Percentiles rank a stretch among this genome's conserved stretches.
phyloP scores from a whole-genome alignment of 2,113 vertebrate species.

The Columbina picui region DNA sequence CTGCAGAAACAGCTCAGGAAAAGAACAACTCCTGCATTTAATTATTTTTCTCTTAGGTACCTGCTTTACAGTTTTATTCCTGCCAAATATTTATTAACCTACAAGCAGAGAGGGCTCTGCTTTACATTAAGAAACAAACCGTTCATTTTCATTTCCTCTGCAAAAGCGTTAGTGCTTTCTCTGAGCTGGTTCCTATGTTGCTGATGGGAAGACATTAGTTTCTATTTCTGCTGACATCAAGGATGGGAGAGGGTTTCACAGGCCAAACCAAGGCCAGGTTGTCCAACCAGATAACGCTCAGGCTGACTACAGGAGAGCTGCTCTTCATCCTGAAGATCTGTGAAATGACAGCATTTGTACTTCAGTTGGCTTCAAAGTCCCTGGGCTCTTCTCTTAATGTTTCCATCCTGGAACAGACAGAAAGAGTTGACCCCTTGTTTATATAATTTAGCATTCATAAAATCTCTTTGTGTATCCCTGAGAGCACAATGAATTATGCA shows the following conservation, averaged over 20 bases:
- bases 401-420: conserved; percentile 35
- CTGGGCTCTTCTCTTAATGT: neutral
- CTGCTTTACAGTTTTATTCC: neutral
- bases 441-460: neutral
- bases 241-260: neutral
- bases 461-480: neutral
- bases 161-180: neutral
- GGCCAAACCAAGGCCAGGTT: neutral
- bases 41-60: neutral
- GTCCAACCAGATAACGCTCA: neutral
- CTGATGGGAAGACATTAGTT: fast-evolving
- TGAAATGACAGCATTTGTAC: neutral
- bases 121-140: neutral
- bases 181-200: fast-evolving
- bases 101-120: neutral
- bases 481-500: neutral
- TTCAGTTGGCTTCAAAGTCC: neutral
- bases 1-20: neutral
- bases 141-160: neutral
- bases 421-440: neutral
- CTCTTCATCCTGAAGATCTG: neutral
- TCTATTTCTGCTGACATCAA: neutral
- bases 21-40: neutral
- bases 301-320: neutral
- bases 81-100: neutral